Evolutionary conservation across 1,140 invertebrate genomes (phyloP).

Genomic region (Uloborus diversus): DNA sequence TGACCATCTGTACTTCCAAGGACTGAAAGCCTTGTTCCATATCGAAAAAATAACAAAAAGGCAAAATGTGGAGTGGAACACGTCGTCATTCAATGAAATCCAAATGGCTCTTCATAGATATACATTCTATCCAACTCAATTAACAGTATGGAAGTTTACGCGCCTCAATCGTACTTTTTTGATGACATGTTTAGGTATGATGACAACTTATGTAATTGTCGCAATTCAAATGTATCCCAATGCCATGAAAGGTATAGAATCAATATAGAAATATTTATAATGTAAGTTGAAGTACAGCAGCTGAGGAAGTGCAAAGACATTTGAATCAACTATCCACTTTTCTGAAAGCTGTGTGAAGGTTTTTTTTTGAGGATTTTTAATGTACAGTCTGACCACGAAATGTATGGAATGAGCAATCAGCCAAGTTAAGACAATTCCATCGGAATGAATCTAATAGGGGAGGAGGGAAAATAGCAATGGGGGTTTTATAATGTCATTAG

Average conservation of each 20-base stretch:
- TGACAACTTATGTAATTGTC: conserved; percentile 43
- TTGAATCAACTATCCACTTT: too few species aligned
- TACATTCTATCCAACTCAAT: conserved; percentile 1
- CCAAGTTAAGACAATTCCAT: too few species aligned
- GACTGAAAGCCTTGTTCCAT: not conserved
- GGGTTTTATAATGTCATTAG: too few species aligned
- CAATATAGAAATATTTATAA: not conserved
- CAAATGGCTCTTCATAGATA: conserved; percentile 2
- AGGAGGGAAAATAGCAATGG: too few species aligned
- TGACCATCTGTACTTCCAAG: conserved; percentile 3
- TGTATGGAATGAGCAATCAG: too few species aligned
- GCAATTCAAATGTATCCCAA: conserved; percentile 38
- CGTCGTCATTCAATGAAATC: not conserved
- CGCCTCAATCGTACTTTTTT: conserved; percentile 28
- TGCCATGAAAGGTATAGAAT: conserved; percentile 40
- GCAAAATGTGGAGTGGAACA: not conserved
- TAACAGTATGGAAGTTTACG: conserved; percentile 38
- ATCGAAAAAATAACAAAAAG: not conserved
- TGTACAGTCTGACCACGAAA: too few species aligned
- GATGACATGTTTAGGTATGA: conserved; percentile 47
- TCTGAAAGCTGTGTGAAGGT: too few species aligned
- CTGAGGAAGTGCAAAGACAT: too few species aligned
- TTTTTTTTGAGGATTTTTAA: too few species aligned
- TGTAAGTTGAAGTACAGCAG: too few species aligned
- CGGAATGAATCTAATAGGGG: too few species aligned